A percentile compares a stretch with the other conserved stretches of the same genome.
Evolutionary conservation across 2,888 invertebrate genomes (phyloP).

Genomic region (Notodonta dromedarius): DNA sequence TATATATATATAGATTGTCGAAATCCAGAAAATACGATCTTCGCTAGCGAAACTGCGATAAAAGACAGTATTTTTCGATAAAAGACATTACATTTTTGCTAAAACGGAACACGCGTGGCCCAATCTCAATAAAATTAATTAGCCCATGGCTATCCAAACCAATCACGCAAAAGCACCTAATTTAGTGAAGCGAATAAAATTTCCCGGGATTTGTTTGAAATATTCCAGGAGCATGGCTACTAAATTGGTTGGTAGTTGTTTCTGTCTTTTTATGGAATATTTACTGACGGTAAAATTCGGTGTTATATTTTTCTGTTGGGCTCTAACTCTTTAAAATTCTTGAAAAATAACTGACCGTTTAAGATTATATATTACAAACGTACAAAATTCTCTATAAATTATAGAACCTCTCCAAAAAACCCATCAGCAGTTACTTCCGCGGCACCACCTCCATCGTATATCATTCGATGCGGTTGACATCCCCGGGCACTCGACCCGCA

Average conservation of each 20-base stretch:
- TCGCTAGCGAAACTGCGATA: too few species aligned
- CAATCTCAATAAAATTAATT: slow-evolving; percentile 7
- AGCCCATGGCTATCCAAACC: neutral
- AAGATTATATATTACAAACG: too few species aligned
- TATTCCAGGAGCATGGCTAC: slow-evolving; percentile 4
- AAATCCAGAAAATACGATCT: too few species aligned
- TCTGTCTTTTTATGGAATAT: neutral
- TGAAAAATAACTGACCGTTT: too few species aligned
- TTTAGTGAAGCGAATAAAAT: slow-evolving; percentile 8
- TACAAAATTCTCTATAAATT: neutral
- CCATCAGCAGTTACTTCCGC: neutral
- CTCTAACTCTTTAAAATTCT: too few species aligned
- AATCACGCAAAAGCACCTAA: slow-evolving; percentile 3
- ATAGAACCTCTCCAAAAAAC: neutral
- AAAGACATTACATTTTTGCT: too few species aligned
- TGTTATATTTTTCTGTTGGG: too few species aligned
- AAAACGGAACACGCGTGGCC: neutral
- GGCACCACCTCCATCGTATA: slow-evolving; percentile 2
- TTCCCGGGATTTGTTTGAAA: slow-evolving; percentile 6
- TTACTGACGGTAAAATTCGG: too few species aligned
- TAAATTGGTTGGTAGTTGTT: neutral
- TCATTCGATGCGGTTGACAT: slow-evolving; percentile 27
- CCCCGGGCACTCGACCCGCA: slow-evolving; percentile 21
- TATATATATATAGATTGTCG: too few species aligned
- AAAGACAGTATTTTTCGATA: too few species aligned